Evolutionary conservation across 2,797 vertebrate genomes (phyloP), one percentile per base, ranked within the genome.

Genomic region (Platalea minor): DNA sequence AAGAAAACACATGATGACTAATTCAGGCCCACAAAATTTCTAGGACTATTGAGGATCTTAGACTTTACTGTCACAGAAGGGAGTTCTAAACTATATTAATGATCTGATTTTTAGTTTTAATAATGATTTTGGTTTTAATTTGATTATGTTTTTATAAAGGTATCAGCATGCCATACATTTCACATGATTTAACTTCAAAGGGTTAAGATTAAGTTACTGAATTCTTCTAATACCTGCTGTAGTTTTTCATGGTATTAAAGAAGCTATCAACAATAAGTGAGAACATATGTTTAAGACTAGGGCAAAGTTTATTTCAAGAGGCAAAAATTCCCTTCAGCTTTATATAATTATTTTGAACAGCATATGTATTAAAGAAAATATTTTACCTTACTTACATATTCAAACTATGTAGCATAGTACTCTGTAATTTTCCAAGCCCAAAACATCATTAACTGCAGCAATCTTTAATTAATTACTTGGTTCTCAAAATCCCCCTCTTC

Each of bases 141-240:
- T 74, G 54, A 84, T 81, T 84, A 87, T 67, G 56, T 24, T 94
- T 94, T 91, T 83, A 89, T 85, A 74, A 91, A 94, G 35, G 35
- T 73, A 92, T 76, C 93, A 87, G 93, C 91, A 95, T 70, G 82
- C 93, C 77, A 83, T n/a, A 68, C 33, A 85, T 76, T 92, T 96
- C 80, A 89, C 41, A 64, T 56, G 33, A 93, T 74, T 90, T 91
- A 77, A 92, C 88, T 89, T 96, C 95, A 96, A 96, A 96, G 91
- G 46, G 53, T 89, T 96, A 83, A 92, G 96, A 96, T 95, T 91
- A 94, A 89, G 78, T 97, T 95, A 93, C 84, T 85, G 72, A 93
- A 97, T 96, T 95, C 83, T 88, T 96, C 56, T 78, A 95, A 93
- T 95, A 95, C 95, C 91, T 92, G 89, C 84, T 80, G 53, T 25